Percentiles rank a stretch among this genome's conserved stretches.
Conservation (phyloP, 2,113 vertebrate genomes). For the Chloropsis cyanopogon region DNA sequence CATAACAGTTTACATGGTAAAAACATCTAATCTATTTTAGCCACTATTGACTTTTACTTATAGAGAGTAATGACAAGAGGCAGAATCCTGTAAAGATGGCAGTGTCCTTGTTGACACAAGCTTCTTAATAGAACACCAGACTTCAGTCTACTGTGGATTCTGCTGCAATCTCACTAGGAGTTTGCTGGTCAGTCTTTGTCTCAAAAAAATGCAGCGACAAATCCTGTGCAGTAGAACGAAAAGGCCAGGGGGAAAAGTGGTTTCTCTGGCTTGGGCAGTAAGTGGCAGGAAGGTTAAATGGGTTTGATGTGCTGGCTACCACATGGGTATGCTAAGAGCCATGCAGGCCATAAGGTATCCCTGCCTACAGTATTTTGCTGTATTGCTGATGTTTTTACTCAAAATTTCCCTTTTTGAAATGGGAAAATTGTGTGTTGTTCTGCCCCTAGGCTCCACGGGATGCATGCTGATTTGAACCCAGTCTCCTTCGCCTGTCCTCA, state of each 20-base stretch:
- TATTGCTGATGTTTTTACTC: not conserved
- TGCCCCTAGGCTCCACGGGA: conserved; percentile 74
- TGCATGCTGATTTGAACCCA: conserved; percentile 67
- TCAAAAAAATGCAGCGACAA: not conserved
- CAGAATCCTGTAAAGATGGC: not conserved
- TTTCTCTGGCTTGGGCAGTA: not conserved
- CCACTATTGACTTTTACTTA: not conserved
- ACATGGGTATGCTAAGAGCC: not conserved
- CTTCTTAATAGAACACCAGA: not conserved
- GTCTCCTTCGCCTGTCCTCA: conserved; percentile 83
- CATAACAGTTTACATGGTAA: not conserved
- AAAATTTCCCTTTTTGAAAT: not conserved
- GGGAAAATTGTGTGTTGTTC: not conserved
- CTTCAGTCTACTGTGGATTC: not conserved
- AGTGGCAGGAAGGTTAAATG: not conserved
- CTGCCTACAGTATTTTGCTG: not conserved
- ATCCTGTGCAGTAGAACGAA: not conserved
- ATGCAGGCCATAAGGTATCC: not conserved
- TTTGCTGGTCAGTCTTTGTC: not conserved
- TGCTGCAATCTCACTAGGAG: not conserved
- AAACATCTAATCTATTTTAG: not conserved
- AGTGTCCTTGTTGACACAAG: not conserved
- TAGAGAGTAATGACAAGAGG: not conserved
- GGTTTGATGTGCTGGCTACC: not conserved
- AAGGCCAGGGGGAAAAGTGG: not conserved